A percentile compares a stretch with the other conserved stretches of the same genome.
These are phyloP conservation scores for Manis javanica DNA, from an alignment of 2,797 vertebrate species.

Conservation along the genomic window DNA sequence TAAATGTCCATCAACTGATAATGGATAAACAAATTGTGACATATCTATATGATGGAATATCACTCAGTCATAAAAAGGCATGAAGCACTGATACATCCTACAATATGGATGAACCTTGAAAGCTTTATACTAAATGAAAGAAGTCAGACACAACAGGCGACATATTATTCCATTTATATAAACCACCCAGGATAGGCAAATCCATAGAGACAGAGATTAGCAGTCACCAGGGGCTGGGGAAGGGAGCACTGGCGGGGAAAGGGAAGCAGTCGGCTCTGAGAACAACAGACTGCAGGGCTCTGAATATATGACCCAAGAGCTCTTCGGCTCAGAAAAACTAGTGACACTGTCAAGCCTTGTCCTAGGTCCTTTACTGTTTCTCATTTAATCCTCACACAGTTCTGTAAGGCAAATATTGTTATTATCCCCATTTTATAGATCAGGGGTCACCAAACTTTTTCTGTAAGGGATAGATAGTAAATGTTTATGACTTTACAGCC, in stretches of 20 bases:
- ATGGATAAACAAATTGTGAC: not conserved
- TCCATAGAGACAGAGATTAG: not conserved
- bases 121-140: not conserved
- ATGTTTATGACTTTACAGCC: not conserved
- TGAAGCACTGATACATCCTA: not conserved
- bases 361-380: not conserved
- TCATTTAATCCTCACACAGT: not conserved
- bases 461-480: not conserved
- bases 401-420: not conserved
- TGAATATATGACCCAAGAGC: not conserved
- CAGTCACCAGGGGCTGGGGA: not conserved
- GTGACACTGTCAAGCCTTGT: not conserved
- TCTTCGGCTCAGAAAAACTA: not conserved
- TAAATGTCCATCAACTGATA: not conserved
- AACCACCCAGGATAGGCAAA: not conserved
- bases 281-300: not conserved
- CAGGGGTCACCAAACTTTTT: not conserved
- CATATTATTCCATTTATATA: not conserved
- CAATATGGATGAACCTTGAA: not conserved
- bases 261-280: not conserved
- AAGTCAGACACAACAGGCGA: not conserved
- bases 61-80: not conserved
- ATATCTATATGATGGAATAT: not conserved
- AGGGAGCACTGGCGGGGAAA: rapidly evolving
- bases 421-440: not conserved